Base-by-base conservation (phyloP, 2,113 vertebrate genomes). In the Zosterops lateralis region DNA sequence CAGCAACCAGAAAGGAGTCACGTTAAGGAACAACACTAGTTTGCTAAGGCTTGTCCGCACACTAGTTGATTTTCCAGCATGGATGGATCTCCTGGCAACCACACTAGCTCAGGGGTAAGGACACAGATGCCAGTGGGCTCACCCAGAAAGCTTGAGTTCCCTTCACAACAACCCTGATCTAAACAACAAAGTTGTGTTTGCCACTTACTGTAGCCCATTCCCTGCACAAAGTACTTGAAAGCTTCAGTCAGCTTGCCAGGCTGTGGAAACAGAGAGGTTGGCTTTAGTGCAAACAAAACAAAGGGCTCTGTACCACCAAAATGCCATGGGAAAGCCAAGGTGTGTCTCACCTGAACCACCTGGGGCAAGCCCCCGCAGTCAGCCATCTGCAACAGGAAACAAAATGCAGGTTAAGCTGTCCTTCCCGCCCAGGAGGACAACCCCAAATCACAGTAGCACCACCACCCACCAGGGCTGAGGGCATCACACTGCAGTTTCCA, bases 191-290 rank as follows among this genome's bases (percentile, higher is more conserved):
- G 71, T 1, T 50, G 28, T 62, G 44, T 87, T 71, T 78, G 80
- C 50, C 96, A 98, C 99, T 98, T 98, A 99, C 99, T 98, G 97
- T 99, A 99, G 97, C 99, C 99, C 99, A 99, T 99, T 95, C 99
- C 99, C 94, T 99, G 99, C 92, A 99, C 98, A 96, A 99, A 99
- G 96, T 99, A 99, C 96, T 99, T 99, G 97, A 99, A 99, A 76
- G 99, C 99, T 97, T 99, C 99, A 1, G 99, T 99, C 95, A 99
- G 97, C 97, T 99, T 99, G 82, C 98, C 98, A 32, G 98, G 98
- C 98, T 98, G 89, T 44, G 89, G 88, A 51, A 92, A 84, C 90
- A 94, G 89, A 91, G 26, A 84, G 95, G 2, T 36, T 10, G 4
- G 61, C 44, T 70, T 96, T 93, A 97, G 66, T 20, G 29, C 1